A percentile compares a stretch with the other conserved stretches of the same genome.
These are phyloP conservation scores for Laodelphax striatellus DNA, from an alignment of 1,140 invertebrate genomes.

Conservation along the genomic window DNA sequence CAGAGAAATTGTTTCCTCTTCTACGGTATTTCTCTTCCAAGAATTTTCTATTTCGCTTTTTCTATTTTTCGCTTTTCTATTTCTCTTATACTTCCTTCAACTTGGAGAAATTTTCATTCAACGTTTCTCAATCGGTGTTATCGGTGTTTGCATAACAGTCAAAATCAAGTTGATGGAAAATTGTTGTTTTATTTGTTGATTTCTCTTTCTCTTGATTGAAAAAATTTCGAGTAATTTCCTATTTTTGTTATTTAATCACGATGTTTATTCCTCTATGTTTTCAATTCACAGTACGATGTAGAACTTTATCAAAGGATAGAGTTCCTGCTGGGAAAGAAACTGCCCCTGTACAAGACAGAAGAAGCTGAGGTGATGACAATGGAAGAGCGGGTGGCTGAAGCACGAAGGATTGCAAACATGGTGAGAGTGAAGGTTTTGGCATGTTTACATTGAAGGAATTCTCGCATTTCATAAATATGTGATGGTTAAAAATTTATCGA, in stretches of 20 bases:
- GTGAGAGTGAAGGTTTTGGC: conserved; percentile 41
- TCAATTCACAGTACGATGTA: conserved; percentile 90
- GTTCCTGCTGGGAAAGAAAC: conserved; percentile 81
- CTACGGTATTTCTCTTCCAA: no score
- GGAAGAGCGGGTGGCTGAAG: conserved; percentile 84
- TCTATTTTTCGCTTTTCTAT: no score
- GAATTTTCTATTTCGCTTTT: no score
- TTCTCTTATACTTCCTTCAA: no score
- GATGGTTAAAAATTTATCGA: background rate
- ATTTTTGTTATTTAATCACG: background rate
- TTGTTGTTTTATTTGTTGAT: no score
- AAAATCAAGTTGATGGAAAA: no score
- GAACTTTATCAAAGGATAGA: conserved; percentile 96
- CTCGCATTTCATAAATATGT: background rate
- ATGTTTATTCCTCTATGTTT: conserved; percentile 8
- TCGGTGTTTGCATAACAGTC: no score
- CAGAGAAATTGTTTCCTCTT: no score
- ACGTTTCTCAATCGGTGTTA: no score
- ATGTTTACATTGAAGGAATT: no score
- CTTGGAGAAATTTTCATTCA: no score
- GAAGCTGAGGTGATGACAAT: conserved; percentile 93
- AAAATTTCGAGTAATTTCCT: background rate
- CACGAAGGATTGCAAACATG: conserved; percentile 80
- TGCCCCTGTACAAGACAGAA: conserved; percentile 78
- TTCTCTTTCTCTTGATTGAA: background rate